phyloP scores from a whole-genome alignment of 1,140 invertebrate genomes.

The Eciton burchellii region DNA sequence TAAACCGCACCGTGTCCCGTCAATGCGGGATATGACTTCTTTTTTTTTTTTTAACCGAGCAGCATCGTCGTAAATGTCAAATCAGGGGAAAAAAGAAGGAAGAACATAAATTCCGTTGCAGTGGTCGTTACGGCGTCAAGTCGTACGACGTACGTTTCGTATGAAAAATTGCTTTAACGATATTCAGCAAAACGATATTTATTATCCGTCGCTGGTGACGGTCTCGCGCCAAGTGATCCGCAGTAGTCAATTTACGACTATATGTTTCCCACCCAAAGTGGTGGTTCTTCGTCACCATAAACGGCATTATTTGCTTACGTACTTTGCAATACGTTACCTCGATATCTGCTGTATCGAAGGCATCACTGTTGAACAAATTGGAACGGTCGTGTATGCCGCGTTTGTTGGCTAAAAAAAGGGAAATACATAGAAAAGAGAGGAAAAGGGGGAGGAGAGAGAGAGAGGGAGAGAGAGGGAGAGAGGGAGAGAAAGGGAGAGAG shows the following conservation, averaged over 20 bases:
- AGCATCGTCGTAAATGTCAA: slow-evolving; percentile 24
- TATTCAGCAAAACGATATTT: slow-evolving; percentile 45
- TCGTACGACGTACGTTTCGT: slow-evolving; percentile 13
- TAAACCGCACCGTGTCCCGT: neutral
- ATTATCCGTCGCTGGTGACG: slow-evolving; percentile 18
- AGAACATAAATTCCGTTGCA: slow-evolving; percentile 29
- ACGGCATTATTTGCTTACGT: slow-evolving; percentile 58
- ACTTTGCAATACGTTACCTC: slow-evolving; percentile 47
- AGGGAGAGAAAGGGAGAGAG: neutral
- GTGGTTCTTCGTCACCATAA: slow-evolving; percentile 35
- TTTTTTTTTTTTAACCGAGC: slow-evolving; percentile 24
- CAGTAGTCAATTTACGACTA: slow-evolving; percentile 43
- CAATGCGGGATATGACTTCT: slow-evolving; percentile 16
- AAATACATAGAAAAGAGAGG: neutral
- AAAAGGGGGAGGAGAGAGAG: neutral
- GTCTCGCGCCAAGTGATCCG: slow-evolving; percentile 35
- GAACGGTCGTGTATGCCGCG: neutral
- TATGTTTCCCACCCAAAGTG: slow-evolving; percentile 40
- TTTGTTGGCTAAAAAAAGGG: slow-evolving; percentile 25
- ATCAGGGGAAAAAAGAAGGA: no score
- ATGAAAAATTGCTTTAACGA: slow-evolving; percentile 41
- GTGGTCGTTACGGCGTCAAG: slow-evolving; percentile 11
- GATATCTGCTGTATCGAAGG: slow-evolving; percentile 38
- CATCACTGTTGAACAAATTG: slow-evolving; percentile 57
- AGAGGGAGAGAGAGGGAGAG: no score